These are phyloP conservation scores for Drosophila athabasca DNA, from an alignment of 1,140 invertebrate species.

Conservation along the genomic window DNA sequence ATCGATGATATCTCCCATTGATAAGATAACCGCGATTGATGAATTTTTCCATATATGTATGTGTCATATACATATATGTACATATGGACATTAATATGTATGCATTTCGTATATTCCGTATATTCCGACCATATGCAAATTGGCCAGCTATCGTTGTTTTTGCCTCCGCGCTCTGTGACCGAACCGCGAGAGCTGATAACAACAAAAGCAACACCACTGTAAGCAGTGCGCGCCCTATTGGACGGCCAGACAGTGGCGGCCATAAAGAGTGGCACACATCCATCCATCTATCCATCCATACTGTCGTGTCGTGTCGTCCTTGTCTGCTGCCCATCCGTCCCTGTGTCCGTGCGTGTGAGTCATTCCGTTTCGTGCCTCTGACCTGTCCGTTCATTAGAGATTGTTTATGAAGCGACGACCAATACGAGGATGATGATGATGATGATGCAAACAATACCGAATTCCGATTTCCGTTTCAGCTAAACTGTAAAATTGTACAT, in stretches of 20 bases:
- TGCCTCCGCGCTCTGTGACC: constrained; percentile 21
- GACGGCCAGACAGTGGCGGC: constrained; percentile 60
- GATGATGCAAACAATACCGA: constrained; percentile 8
- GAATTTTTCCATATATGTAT: constrained; percentile 34
- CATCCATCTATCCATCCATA: constrained; percentile 1
- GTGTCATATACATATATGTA: too few relatives aligned
- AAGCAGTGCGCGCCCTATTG: constrained; percentile 54
- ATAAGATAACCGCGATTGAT: constrained; percentile 56
- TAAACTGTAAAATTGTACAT: constrained; percentile 47
- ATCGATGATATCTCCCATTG: constrained; percentile 27
- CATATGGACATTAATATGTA: not conserved
- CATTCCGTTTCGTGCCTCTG: constrained; percentile 39
- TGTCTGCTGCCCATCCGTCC: not conserved
- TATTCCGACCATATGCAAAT: constrained; percentile 75
- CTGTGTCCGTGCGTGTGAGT: constrained; percentile 27
- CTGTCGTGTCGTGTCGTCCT: constrained; percentile 32
- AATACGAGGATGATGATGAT: constrained; percentile 35
- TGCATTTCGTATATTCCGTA: constrained; percentile 20
- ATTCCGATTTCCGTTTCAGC: constrained; percentile 29
- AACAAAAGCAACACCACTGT: constrained; percentile 49
- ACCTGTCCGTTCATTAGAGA: constrained; percentile 54
- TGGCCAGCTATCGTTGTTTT: constrained; percentile 54
- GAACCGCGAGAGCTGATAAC: constrained; percentile 40
- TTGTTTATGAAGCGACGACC: constrained; percentile 52
- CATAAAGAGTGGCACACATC: constrained; percentile 48